A percentile compares a stretch with the other conserved stretches of the same genome.
phyloP scores from a whole-genome alignment of 2,888 invertebrate species.

The Adelphocoris suturalis region DNA sequence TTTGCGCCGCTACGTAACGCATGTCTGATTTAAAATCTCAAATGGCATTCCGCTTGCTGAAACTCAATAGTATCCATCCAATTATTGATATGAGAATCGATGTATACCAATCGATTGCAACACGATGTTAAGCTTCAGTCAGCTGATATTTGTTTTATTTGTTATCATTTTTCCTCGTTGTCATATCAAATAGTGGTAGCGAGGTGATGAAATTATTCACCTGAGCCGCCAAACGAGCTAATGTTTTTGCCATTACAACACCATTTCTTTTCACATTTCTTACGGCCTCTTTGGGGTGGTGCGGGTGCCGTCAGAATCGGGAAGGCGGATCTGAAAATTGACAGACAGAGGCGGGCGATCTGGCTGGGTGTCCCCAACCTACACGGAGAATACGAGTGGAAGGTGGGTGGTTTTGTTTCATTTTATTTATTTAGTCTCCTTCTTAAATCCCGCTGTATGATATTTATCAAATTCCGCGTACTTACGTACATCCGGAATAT shows the following conservation, averaged over 20 bases:
- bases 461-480: neutral
- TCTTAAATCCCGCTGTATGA: neutral
- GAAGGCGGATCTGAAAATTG: neutral
- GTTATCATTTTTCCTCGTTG: conserved; percentile 15
- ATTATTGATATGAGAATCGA: neutral
- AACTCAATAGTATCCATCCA: no score
- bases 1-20: no score
- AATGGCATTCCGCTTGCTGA: no score
- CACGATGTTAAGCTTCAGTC: conserved; percentile 9
- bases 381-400: conserved; percentile 88
- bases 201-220: conserved; percentile 47
- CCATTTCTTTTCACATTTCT: conserved; percentile 55
- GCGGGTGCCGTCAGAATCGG: conserved; percentile 37
- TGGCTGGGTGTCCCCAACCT: conserved; percentile 40
- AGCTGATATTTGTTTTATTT: conserved; percentile 12
- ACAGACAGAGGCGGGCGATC: neutral
- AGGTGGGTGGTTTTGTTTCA: conserved; percentile 78
- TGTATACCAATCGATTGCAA: neutral
- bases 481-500: no score
- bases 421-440: neutral
- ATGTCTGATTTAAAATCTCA: no score
- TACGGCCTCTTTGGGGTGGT: conserved; percentile 41
- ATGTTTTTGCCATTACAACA: conserved; percentile 59
- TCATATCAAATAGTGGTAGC: conserved; percentile 29
- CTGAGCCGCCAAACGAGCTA: conserved; percentile 57